Evolutionary conservation across 2,797 vertebrate genomes (phyloP), one percentile per base, ranked within the genome.

Genomic region (Austrolebias charrua): DNA sequence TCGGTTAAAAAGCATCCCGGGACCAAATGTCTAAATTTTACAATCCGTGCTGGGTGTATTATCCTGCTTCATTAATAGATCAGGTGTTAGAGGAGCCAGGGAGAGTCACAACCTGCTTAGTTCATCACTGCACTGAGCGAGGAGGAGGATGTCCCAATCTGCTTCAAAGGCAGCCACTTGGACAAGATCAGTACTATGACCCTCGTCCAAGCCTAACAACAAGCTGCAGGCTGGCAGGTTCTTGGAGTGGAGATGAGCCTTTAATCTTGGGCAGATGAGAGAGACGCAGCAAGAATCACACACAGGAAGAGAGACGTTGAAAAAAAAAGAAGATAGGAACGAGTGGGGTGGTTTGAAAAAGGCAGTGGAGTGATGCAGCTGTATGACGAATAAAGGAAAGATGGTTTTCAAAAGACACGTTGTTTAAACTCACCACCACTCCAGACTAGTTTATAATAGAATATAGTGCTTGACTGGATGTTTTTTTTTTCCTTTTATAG

Each of bases 101-200:
- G 51, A 64, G 66, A 79, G 57, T 58, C 54, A 14, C 73, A 78
- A 58, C 80, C 62, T 7, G 58, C 69, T 75, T 82, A 75, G 79
- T 86, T 85, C 78, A 88, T 89, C 84, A 83, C 64, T 38, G 76
- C 48, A 15, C 13, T 55, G 75, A 51, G 48, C 56, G 77, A 62
- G 52, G 48, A 44, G 5, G 60, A 76, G 44, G 54, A 67, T 44
- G 76, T 73, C 63, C 64, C 70, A 64, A 87, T 40, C 71, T 71
- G 87, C 84, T 91, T 91, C 89, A 92, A 92, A 92, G 86, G 80
- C 71, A 88, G 73, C 81, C 81, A 86, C 88, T 87, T 91, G 89
- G 89, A 90, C 79, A 84, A 79, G 86, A 88, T 84, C 87, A 79
- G 74, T 52, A 75, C 77, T 85, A 80, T 80, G 84, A 88, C 83